Evolutionary conservation across 2,888 invertebrate species (phyloP).

Genomic region (Polia nebulosa): DNA sequence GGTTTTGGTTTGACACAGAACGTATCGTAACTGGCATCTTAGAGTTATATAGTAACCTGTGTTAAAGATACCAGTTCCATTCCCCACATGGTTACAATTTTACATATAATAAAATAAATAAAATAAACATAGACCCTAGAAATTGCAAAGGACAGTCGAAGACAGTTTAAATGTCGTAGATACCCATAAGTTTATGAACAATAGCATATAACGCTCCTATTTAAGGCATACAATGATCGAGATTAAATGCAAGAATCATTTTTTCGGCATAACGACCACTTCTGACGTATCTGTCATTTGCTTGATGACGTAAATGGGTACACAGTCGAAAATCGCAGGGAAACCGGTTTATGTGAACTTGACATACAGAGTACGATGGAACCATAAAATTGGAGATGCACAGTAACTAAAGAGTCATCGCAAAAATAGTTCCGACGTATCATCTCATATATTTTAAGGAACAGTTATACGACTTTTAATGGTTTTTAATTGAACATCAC

Average conservation of each 20-base stretch:
- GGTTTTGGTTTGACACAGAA: too few species aligned
- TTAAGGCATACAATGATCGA: constrained; percentile 47
- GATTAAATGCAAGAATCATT: constrained; percentile 27
- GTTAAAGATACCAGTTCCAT: too few species aligned
- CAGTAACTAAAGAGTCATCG: not conserved
- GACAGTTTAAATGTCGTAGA: constrained; percentile 31
- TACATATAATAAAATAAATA: too few species aligned
- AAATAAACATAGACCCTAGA: not conserved
- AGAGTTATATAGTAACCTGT: too few species aligned
- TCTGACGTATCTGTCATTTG: constrained; percentile 26
- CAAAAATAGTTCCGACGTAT: not conserved
- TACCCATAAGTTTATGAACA: constrained; percentile 40
- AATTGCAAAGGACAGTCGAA: constrained; percentile 33
- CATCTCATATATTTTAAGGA: not conserved
- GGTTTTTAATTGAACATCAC: too few species aligned
- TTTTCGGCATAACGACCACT: constrained; percentile 55
- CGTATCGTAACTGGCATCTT: too few species aligned
- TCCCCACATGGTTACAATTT: too few species aligned
- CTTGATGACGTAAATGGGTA: constrained; percentile 42
- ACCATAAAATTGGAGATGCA: not conserved
- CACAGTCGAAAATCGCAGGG: not conserved
- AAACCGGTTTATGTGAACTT: constrained; percentile 9
- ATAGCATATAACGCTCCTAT: constrained; percentile 53
- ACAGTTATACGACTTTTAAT: too few species aligned
- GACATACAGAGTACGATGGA: not conserved